Evolutionary conservation across 1,140 invertebrate species (phyloP), one percentile per base, ranked within the genome.

Genomic region (Plectrocnemia conspersa): DNA sequence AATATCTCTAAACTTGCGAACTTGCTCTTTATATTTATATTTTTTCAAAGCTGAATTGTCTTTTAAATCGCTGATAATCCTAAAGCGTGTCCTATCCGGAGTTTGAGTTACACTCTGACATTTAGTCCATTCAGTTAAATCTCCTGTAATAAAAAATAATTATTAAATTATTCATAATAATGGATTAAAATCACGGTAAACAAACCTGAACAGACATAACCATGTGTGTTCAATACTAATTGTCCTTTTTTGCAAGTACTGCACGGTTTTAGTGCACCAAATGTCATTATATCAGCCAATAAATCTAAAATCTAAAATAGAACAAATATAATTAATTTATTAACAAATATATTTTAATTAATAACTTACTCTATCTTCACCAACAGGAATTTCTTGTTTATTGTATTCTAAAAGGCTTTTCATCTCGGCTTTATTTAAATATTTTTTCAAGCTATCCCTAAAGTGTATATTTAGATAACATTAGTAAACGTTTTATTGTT

Each of bases 61-160:
- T 65, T 82, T 80, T 1, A 87, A 74, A 19, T 82, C 74, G 13
- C 71, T 68, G 1, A 93, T 89, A 23, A 97, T 69, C 64, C 78
- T 78, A 63, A 95, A 91, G 36, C 79, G 68, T n/a, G 66, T 79
- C 47, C 91, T 73, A 63, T 85, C 78, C 5, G 95, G 94, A 16
- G 84, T 78, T 62, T 82, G 80, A 0, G 82, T 82, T 6, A 83
- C 65, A 61, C 85, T 82, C 33, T 79, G 76, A 69, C 96, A 98
- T 70, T 89, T 91, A 0, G 89, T 86, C 90, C 93, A 98, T 68
- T 95, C 94, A 18, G 84, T 86, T 24, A 94, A 62, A 68, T 87
- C 75, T 33, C 94, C 95, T 61, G 69, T 53, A 52, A 47, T 32
- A 2, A 9, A 9, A 23, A 21, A 36, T 18, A 52, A 42, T 42